Percentiles rank a stretch among this genome's conserved stretches.
phyloP scores from a whole-genome alignment of 2,888 invertebrate species.

The Iselma pallidipennis region DNA sequence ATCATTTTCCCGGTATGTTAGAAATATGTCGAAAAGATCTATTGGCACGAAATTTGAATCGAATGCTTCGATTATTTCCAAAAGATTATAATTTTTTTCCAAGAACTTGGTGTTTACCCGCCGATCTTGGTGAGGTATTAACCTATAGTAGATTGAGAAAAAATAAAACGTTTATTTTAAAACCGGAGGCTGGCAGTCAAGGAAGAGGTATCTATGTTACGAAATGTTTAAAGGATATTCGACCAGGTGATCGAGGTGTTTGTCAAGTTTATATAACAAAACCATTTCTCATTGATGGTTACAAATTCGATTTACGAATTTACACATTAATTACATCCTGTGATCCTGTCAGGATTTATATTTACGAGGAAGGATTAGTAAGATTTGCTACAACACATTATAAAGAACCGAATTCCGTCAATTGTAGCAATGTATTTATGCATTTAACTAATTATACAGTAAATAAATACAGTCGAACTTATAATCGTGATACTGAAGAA shows the following conservation, averaged over 20 bases:
- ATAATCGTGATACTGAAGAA: constrained; percentile 79
- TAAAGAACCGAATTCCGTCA: constrained; percentile 78
- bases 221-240: constrained; percentile 78
- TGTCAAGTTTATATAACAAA: constrained; percentile 78
- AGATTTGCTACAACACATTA: constrained; percentile 89
- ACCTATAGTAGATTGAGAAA: constrained; percentile 71
- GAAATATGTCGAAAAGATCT: constrained; percentile 76
- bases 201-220: constrained; percentile 89
- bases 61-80: constrained; percentile 87
- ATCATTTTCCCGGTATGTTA: constrained; percentile 71
- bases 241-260: constrained; percentile 80
- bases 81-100: constrained; percentile 92
- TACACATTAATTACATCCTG: constrained; percentile 89
- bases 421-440: constrained; percentile 89
- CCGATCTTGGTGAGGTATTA: constrained; percentile 78
- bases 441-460: constrained; percentile 94
- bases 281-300: constrained; percentile 88
- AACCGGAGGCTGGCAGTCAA: constrained; percentile 90
- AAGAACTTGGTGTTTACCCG: constrained; percentile 91
- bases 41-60: constrained; percentile 84
- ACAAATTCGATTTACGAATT: constrained; percentile 89
- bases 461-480: constrained; percentile 87
- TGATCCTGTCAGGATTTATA: constrained; percentile 85
- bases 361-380: constrained; percentile 89
- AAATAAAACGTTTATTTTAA: constrained; percentile 82